These are phyloP conservation scores for Tetragonisca angustula DNA, from an alignment of 2,888 invertebrate genomes.

Conservation along the genomic window DNA sequence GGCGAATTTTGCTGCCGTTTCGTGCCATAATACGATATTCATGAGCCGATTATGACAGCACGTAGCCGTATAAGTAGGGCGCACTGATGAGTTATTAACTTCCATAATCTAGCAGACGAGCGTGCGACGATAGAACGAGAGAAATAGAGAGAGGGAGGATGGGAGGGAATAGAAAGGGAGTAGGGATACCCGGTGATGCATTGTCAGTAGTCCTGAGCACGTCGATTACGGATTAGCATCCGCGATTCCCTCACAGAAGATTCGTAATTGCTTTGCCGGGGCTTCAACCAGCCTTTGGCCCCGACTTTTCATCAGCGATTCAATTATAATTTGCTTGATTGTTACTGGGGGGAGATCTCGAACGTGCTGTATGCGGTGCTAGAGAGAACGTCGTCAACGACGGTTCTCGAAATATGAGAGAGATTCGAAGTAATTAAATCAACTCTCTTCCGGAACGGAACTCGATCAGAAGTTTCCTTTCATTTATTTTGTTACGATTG, in stretches of 20 bases:
- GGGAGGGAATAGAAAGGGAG: background rate
- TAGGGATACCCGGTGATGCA: conserved; percentile 29
- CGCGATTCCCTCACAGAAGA: conserved; percentile 47
- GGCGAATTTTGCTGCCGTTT: conserved; percentile 63
- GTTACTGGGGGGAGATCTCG: conserved; percentile 1
- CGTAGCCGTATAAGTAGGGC: conserved; percentile 61
- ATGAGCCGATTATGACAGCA: conserved; percentile 68
- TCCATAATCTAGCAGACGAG: conserved; percentile 63
- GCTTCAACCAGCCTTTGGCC: conserved; percentile 15
- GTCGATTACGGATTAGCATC: conserved; percentile 59
- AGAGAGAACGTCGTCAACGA: background rate
- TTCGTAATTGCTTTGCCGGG: conserved; percentile 32
- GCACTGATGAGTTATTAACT: conserved; percentile 70
- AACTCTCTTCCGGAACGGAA: background rate
- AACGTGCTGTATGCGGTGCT: background rate
- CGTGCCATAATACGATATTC: conserved; percentile 68
- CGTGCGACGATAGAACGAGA: conserved; percentile 32
- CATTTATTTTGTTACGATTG: background rate
- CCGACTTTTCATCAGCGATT: conserved; percentile 33
- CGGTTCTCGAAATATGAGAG: conserved; percentile 8
- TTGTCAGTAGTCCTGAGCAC: conserved; percentile 47
- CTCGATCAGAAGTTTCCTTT: conserved; percentile 2
- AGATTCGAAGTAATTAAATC: conserved; percentile 24
- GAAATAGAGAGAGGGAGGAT: background rate
- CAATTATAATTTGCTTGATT: conserved; percentile 39